Percentiles rank a stretch among this genome's conserved stretches.
phyloP scores from a whole-genome alignment of 2,113 vertebrate species.

The Chaetura pelagica region DNA sequence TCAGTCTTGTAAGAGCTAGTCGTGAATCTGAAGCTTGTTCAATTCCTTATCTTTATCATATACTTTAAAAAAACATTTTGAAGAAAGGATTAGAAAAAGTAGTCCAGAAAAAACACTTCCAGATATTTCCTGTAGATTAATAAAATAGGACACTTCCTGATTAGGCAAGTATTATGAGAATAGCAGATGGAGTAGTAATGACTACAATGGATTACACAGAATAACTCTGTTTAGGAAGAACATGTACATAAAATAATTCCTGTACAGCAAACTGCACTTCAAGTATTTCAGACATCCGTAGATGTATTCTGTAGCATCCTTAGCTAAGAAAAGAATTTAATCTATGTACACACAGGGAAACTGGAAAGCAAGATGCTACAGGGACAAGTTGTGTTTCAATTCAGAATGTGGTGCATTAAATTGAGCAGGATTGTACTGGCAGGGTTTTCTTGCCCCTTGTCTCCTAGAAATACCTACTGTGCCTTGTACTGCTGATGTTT shows the following conservation, averaged over 20 bases:
- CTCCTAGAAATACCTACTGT: background rate
- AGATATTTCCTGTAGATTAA: conserved; percentile 30
- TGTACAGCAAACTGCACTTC: background rate
- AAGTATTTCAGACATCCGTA: background rate
- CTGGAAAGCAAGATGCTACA: background rate
- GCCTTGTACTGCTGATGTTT: background rate
- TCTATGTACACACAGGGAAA: background rate
- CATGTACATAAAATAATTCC: background rate
- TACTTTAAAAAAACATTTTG: background rate
- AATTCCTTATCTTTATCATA: background rate
- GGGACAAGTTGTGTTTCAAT: background rate
- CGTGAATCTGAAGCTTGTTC: background rate
- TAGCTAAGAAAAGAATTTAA: background rate
- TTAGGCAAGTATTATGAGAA: conserved; percentile 46
- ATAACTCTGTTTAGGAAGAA: background rate
- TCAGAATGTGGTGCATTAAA: background rate
- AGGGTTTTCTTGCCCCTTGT: background rate
- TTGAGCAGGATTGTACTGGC: background rate
- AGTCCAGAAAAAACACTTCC: conserved; percentile 10
- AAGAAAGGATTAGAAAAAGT: conserved; percentile 6
- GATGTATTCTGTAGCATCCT: background rate
- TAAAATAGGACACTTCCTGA: conserved; percentile 59
- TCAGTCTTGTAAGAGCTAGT: background rate
- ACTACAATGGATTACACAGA: conserved; percentile 47
- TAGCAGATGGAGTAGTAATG: conserved; percentile 19